These are phyloP conservation scores for Schlechtendalia chinensis DNA, from an alignment of 1,140 invertebrate species.

Conservation along the genomic window DNA sequence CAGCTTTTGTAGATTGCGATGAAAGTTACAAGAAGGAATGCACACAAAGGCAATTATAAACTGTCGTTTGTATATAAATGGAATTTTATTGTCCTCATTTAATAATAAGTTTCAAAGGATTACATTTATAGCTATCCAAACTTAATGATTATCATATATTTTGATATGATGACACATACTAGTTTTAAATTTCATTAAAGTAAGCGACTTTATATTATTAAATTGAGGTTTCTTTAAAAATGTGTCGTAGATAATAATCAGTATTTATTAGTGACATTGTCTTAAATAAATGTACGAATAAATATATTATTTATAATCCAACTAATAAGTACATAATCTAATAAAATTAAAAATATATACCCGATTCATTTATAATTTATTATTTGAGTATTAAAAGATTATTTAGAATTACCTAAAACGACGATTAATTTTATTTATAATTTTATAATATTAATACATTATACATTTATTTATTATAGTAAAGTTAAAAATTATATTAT, in stretches of 20 bases:
- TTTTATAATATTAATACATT: no score
- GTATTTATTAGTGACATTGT: no score
- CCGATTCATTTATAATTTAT: no score
- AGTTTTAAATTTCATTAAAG: not conserved
- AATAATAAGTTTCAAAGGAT: slow-evolving; percentile 18
- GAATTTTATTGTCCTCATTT: not conserved
- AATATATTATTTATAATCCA: no score
- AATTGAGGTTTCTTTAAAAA: not conserved
- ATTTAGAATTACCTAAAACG: no score
- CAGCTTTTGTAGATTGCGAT: not conserved
- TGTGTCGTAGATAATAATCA: not conserved
- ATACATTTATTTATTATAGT: no score
- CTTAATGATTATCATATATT: not conserved
- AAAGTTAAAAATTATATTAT: no score
- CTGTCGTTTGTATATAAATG: not conserved
- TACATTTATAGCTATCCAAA: slow-evolving; percentile 9
- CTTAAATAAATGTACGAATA: no score
- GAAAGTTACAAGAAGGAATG: slow-evolving; percentile 22
- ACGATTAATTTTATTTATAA: no score
- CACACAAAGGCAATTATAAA: not conserved
- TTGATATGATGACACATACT: not conserved
- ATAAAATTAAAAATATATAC: no score
- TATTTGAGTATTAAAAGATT: no score
- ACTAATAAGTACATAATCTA: no score
- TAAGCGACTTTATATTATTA: not conserved